Evolutionary conservation across 2,888 invertebrate species (phyloP), one percentile per base, ranked within the genome.

Genomic region (Netelia inedita): DNA sequence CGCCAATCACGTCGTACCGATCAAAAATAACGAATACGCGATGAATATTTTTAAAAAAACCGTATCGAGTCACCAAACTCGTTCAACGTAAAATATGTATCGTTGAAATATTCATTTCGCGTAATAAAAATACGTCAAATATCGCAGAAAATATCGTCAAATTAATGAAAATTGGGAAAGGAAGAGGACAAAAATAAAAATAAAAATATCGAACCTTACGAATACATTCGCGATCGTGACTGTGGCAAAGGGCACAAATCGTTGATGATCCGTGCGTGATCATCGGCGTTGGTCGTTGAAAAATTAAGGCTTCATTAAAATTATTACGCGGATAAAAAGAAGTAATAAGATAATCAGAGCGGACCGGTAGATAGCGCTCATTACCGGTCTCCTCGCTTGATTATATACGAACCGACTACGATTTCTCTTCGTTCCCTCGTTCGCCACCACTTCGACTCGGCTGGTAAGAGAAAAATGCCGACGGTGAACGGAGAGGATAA

Each of bases 311-410:
- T 81, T 68, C 41, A 68, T 81, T 68, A 74, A 74, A 74, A 81
- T 74, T 74, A 74, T 80, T 81, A 61, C 46, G n/a, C 61, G 68
- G 68, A 68, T 68, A 81, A 74, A 59, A 81, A n/a, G n/a, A 68
- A 81, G 61, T 81, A 81, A 74, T 74, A 81, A 81, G 80, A 81
- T 81, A 81, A 81, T 81, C 74, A 81, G 53, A 59, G 21, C 50
- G 16, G 50, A 21, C 41, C 19, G 68, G 50, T 74, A 50, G 50
- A 61, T 61, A 59, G 61, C 23, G 57, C 80, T 74, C 74, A 68
- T 81, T 81, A 81, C 21, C 35, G 23, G 59, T 80, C 35, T 81
- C 61, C 43, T 53, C 41, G 68, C 74, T 69, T 69, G 68, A 81
- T 74, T 81, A 81, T 74, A 74, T 59, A 81, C 14, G 50, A 41